phyloP scores from a whole-genome alignment of 2,113 vertebrate genomes.

The Limnothrissa miodon region DNA sequence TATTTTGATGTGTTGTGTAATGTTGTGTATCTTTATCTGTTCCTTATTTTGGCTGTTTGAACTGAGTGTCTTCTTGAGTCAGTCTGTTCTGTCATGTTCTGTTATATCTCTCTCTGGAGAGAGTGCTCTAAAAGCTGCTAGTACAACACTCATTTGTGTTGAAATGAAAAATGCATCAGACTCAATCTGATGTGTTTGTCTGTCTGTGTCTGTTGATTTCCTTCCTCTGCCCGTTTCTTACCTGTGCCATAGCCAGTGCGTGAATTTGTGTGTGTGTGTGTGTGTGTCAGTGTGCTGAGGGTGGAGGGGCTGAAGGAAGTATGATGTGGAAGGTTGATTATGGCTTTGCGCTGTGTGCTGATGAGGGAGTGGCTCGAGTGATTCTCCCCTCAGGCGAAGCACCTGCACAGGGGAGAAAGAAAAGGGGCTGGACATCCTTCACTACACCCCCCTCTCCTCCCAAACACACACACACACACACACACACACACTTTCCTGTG shows the following conservation, averaged over 20 bases:
- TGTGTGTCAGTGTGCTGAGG: too few relatives aligned
- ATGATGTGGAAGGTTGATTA: background rate
- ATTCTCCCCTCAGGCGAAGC: conserved; percentile 1
- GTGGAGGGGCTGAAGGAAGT: background rate
- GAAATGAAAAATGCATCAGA: background rate
- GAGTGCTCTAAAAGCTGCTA: background rate
- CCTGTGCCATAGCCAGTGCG: background rate
- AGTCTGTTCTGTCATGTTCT: background rate
- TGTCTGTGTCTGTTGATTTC: background rate
- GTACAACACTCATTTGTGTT: background rate
- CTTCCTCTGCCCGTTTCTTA: background rate
- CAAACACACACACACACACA: background rate
- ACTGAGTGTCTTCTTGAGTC: background rate
- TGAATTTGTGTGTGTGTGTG: too few relatives aligned
- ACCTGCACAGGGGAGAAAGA: background rate
- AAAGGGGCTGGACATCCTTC: background rate
- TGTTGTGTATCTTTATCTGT: too few relatives aligned
- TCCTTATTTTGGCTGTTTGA: background rate
- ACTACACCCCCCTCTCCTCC: background rate
- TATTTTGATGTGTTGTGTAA: too few relatives aligned
- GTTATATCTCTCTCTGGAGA: background rate
- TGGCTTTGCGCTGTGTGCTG: background rate
- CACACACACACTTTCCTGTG: too few relatives aligned
- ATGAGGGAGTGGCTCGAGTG: background rate
- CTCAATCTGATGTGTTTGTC: background rate